Evolutionary conservation across 2,797 vertebrate species (phyloP).

Genomic region (Pangasius larnaudii): DNA sequence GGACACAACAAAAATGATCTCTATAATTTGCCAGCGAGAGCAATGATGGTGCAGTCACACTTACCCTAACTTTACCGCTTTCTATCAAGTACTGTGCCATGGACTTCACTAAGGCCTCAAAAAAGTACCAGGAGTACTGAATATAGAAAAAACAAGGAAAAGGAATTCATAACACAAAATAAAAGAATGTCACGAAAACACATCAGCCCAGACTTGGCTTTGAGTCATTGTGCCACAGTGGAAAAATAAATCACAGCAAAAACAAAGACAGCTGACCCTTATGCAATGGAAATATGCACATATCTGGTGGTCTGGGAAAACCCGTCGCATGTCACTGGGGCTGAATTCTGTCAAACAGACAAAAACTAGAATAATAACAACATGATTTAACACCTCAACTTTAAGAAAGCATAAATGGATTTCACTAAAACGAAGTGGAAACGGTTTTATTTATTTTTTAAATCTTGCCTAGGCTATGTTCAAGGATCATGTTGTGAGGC

Average conservation of each 20-base stretch:
- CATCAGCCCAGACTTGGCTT: neutral
- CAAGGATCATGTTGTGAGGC: neutral
- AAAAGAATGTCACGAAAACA: neutral
- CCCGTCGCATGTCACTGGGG: neutral
- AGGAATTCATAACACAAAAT: neutral
- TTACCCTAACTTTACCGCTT: slow-evolving; percentile 93
- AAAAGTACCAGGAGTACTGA: slow-evolving; percentile 99
- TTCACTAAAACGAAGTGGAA: neutral
- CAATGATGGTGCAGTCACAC: slow-evolving; percentile 38
- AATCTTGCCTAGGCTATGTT: neutral
- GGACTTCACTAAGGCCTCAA: slow-evolving; percentile 95
- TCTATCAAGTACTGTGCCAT: slow-evolving; percentile 97
- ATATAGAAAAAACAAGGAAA: slow-evolving; percentile 57
- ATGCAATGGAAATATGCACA: slow-evolving; percentile 1
- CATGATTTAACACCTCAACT: neutral
- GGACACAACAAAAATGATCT: neutral
- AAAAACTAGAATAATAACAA: neutral
- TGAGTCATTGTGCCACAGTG: neutral
- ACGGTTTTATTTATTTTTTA: neutral
- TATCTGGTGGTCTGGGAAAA: slow-evolving; percentile 22
- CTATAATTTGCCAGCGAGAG: neutral
- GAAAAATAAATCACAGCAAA: neutral
- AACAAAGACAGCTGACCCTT: neutral
- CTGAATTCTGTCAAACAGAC: neutral
- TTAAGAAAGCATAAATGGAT: neutral